Evolutionary conservation across 2,888 invertebrate genomes (phyloP), one percentile per base, ranked within the genome.

Genomic region (Cerceris rybyensis): DNA sequence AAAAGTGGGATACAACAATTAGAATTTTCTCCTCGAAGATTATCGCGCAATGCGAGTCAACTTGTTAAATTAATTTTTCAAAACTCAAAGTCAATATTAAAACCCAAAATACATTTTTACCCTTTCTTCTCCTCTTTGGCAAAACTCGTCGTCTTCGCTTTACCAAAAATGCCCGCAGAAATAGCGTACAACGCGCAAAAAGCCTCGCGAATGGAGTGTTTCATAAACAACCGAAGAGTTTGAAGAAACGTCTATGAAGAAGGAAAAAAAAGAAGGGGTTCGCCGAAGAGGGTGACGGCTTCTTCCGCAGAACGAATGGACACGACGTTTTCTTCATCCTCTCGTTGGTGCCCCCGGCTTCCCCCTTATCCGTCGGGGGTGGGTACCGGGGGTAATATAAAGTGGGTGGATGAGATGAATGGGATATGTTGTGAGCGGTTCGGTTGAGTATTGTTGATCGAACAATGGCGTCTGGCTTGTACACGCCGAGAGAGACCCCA

Each of bases 391-490:
- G 70, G 85, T 78, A 82, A 81, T 87, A 88, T 87, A 88, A 89
- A 89, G 88, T 89, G 88, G 89, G 89, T 88, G 88, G 87, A 86
- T 86, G 82, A 88, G 88, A 88, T 89, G 90, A 90, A 89, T 89
- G 86, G 90, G 87, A 90, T 89, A 89, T 89, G 89, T 88, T 90
- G 89, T 89, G 90, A 90, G 88, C 88, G 89, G 83, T 88, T 90
- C 86, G 88, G 88, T 87, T 88, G 87, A 87, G 90, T 87, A 91
- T 91, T 91, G 90, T 91, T 88, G 85, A 90, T 88, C 88, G 88
- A 89, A 91, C 90, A 91, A 91, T 91, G 88, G 87, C 88, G 90
- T 90, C 90, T 91, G 90, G 90, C 88, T 88, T 87, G 86, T 88
- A 86, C 87, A 74, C 83, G 75, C 78, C 84, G 78, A 76, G 86